A percentile compares a stretch with the other conserved stretches of the same genome.
phyloP scores from a whole-genome alignment of 2,797 vertebrate species.

The Gobionotothen gibberifrons region DNA sequence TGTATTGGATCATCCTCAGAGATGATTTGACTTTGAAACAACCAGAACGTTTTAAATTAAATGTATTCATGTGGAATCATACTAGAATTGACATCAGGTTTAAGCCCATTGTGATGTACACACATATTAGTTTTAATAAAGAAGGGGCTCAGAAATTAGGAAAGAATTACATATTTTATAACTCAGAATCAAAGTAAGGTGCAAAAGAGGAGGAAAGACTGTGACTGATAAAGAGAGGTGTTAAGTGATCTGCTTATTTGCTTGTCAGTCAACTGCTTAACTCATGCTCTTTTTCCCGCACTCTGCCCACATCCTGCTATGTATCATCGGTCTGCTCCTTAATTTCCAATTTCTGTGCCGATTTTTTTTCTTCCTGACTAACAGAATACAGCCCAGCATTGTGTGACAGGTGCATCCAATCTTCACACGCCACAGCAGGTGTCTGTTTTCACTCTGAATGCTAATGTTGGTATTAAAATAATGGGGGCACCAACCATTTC shows the following conservation, averaged over 20 bases:
- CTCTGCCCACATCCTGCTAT: constrained; percentile 38
- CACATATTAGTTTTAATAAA: constrained; percentile 9
- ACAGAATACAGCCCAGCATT: constrained; percentile 25
- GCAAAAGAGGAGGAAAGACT: constrained; percentile 34
- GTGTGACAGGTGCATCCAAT: constrained; percentile 55
- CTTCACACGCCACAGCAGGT: constrained; percentile 64
- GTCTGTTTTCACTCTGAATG: constrained; percentile 66
- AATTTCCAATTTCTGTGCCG: constrained; percentile 42
- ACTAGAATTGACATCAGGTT: neutral
- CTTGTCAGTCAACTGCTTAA: constrained; percentile 64
- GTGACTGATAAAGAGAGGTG: constrained; percentile 46
- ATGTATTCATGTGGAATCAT: neutral
- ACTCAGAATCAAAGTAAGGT: constrained; percentile 35
- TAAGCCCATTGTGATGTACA: neutral
- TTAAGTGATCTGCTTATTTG: constrained; percentile 63
- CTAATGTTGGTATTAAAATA: constrained; percentile 62
- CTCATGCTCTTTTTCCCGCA: constrained; percentile 16
- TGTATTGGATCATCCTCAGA: neutral
- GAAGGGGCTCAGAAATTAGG: neutral
- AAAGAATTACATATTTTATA: constrained; percentile 17
- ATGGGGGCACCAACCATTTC: constrained; percentile 35
- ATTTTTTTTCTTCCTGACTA: constrained; percentile 29
- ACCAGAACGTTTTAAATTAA: neutral
- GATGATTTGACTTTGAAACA: neutral
- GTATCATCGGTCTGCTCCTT: constrained; percentile 47